These are phyloP conservation scores for Temnothorax unifasciatus DNA, from an alignment of 2,888 invertebrate genomes.

Conservation along the genomic window DNA sequence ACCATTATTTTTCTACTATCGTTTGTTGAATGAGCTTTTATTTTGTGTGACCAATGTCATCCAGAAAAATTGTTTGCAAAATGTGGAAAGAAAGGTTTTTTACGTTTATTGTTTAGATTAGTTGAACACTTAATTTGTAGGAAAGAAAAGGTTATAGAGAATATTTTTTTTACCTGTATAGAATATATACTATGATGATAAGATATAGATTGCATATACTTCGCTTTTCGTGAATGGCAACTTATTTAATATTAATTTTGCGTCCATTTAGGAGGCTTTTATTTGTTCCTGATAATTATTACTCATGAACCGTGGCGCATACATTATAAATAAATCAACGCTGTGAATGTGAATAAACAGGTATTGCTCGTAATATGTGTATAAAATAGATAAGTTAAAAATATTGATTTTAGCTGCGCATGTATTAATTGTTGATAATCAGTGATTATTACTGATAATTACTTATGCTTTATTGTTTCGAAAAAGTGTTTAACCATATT, in stretches of 20 bases:
- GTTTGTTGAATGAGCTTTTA: conserved; percentile 56
- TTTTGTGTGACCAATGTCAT: not conserved
- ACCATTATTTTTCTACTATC: conserved; percentile 70
- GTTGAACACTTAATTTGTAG: not conserved
- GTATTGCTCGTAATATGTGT: conserved; percentile 76
- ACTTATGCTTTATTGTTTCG: not conserved
- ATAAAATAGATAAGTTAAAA: conserved; percentile 58
- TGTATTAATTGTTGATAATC: conserved; percentile 77
- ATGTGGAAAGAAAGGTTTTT: not conserved
- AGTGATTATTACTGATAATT: conserved; percentile 13
- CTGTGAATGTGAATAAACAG: conserved; percentile 60
- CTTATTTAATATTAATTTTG: conserved; percentile 41
- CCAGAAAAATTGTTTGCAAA: not conserved
- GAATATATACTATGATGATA: not conserved
- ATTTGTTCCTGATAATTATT: conserved; percentile 61
- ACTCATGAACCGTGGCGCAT: conserved; percentile 37
- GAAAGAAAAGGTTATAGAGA: not conserved
- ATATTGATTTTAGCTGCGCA: conserved; percentile 60
- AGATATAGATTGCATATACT: not conserved
- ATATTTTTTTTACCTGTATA: not conserved
- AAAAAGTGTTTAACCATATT: not conserved
- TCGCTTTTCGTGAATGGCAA: not conserved
- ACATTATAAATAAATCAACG: conserved; percentile 66
- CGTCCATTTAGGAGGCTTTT: conserved; percentile 56
- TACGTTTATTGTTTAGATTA: not conserved